Conservation (phyloP, 2,113 vertebrate genomes). For the Centrocercus urophasianus region DNA sequence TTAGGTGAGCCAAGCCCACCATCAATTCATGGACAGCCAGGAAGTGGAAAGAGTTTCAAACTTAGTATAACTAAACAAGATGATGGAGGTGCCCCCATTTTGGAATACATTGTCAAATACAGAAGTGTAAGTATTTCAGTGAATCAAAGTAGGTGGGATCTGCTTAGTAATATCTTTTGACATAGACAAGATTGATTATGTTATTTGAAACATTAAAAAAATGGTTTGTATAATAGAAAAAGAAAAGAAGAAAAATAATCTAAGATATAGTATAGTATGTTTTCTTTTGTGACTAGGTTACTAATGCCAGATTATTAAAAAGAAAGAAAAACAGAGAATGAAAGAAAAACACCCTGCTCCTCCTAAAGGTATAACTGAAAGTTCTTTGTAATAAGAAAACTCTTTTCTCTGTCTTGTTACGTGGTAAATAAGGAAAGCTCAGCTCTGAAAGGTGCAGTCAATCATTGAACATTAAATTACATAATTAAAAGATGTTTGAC, state of each 20-base stretch:
- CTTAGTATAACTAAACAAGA: conserved; percentile 96
- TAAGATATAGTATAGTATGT: background rate
- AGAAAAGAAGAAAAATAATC: background rate
- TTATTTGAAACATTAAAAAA: background rate
- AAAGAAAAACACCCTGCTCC: background rate
- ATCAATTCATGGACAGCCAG: conserved; percentile 93
- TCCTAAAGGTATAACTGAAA: background rate
- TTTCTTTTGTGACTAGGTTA: background rate
- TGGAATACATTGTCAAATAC: conserved; percentile 97
- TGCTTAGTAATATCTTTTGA: background rate
- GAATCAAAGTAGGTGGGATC: background rate
- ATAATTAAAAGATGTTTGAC: background rate
- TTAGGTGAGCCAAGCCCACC: conserved; percentile 96
- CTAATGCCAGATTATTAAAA: background rate
- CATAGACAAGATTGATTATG: background rate
- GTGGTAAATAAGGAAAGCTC: background rate
- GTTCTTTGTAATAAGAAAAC: background rate
- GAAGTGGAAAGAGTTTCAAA: conserved; percentile 93
- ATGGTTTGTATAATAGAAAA: background rate
- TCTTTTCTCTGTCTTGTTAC: background rate
- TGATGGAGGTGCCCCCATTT: conserved; percentile 95
- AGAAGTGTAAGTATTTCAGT: conserved; percentile 88
- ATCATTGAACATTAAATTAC: background rate
- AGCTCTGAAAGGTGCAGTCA: background rate
- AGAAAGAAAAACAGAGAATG: background rate